Conservation (phyloP, 2,797 vertebrate genomes). For the Pseudotriccus pelzelni region DNA sequence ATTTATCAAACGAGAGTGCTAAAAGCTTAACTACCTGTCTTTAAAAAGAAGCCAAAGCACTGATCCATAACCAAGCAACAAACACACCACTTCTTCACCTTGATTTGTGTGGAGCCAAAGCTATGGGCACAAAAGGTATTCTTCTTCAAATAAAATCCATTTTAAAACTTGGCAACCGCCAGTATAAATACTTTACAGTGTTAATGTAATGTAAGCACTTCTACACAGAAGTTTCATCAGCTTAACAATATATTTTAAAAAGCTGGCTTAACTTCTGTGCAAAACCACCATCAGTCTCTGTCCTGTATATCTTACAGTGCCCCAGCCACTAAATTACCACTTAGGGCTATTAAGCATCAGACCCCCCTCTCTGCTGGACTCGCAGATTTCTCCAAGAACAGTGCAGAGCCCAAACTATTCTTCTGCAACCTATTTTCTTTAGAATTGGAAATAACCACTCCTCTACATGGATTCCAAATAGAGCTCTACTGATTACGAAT, state of each 20-base stretch:
- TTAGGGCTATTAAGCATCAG: not conserved
- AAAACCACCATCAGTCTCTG: not conserved
- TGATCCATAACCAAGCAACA: slow-evolving; percentile 28
- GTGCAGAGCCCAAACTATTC: not conserved
- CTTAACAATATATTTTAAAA: slow-evolving; percentile 23
- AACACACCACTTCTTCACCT: slow-evolving; percentile 33
- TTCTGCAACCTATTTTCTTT: not conserved
- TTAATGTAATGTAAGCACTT: slow-evolving; percentile 44
- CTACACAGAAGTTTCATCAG: not conserved
- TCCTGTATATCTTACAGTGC: not conserved
- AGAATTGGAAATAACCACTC: not conserved
- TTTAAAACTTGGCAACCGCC: slow-evolving; percentile 15
- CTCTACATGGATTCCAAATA: not conserved
- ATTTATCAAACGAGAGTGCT: not conserved
- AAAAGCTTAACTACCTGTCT: slow-evolving; percentile 31
- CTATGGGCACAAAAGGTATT: slow-evolving; percentile 26
- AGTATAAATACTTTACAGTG: slow-evolving; percentile 7
- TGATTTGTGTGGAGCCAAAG: slow-evolving; percentile 36
- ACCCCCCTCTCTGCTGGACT: not conserved
- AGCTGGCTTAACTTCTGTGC: slow-evolving; percentile 18
- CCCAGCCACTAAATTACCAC: not conserved
- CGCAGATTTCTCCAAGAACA: not conserved
- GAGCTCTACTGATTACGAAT: not conserved
- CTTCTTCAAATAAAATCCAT: slow-evolving; percentile 47
- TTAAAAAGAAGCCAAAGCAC: slow-evolving; percentile 31